Evolutionary conservation across 1,140 invertebrate species (phyloP).

Genomic region (Pemphigus obesinymphae): DNA sequence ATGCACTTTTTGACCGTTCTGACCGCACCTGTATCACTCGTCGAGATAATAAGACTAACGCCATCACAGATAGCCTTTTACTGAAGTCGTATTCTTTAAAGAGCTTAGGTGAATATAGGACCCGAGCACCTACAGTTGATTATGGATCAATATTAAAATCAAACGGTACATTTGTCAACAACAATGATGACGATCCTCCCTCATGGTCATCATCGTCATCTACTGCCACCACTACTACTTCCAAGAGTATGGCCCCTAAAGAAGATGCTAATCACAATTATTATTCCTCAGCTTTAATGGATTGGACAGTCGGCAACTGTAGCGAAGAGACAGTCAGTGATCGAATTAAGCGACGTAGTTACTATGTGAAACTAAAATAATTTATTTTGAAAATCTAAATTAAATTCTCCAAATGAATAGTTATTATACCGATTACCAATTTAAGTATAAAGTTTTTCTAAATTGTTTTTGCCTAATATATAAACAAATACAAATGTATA

Average conservation of each 20-base stretch:
- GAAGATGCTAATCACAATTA: background rate
- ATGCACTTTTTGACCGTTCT: background rate
- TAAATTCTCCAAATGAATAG: background rate
- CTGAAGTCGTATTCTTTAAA: conserved; percentile 15
- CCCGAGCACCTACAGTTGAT: background rate
- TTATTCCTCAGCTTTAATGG: conserved; percentile 51
- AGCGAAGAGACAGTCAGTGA: conserved; percentile 71
- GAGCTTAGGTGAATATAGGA: background rate
- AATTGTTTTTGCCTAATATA: background rate
- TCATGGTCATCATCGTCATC: background rate
- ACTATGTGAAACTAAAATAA: conserved; percentile 55
- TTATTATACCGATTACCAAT: conserved; percentile 14
- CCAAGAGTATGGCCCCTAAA: background rate
- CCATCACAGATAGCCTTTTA: background rate
- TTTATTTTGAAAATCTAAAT: background rate
- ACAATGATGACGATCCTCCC: conserved; percentile 8
- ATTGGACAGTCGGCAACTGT: background rate
- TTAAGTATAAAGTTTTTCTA: background rate
- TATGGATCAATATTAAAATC: background rate
- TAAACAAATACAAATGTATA: background rate
- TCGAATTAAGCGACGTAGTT: conserved; percentile 79
- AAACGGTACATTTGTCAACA: background rate
- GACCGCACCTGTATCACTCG: background rate
- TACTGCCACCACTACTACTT: background rate
- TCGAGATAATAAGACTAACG: background rate